Conservation (phyloP, 2,797 vertebrate species). For the Esox lucius region DNA sequence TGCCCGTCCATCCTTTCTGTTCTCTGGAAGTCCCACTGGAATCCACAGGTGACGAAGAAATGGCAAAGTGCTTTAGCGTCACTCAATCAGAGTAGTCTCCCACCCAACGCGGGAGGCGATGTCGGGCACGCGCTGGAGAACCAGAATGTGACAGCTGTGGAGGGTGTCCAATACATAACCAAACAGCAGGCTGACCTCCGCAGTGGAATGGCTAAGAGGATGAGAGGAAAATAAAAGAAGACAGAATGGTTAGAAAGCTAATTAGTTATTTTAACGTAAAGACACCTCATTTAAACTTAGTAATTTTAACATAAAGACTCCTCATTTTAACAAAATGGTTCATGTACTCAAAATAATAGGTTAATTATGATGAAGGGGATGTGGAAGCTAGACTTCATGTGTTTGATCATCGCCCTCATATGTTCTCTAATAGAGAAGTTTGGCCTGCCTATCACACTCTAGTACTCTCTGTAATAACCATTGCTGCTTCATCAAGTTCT, state of each 20-base stretch:
- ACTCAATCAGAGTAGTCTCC: constrained; percentile 52
- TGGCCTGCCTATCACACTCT: constrained; percentile 52
- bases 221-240: background rate
- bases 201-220: constrained; percentile 22
- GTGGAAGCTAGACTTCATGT: background rate
- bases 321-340: no score
- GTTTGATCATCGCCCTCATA: constrained; percentile 50
- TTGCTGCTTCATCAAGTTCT: constrained; percentile 60
- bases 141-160: constrained; percentile 45
- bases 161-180: constrained; percentile 63
- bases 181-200: constrained; percentile 62
- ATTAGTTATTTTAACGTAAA: background rate
- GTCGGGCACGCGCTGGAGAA: constrained; percentile 59
- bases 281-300: no score
- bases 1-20: constrained; percentile 40
- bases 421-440: constrained; percentile 40
- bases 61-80: constrained; percentile 55
- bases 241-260: background rate
- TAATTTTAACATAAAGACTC: background rate
- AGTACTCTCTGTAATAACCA: constrained; percentile 56
- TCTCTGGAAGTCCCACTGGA: constrained; percentile 50
- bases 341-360: background rate
- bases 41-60: no score
- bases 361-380: background rate
- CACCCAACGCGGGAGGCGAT: constrained; percentile 60